phyloP scores from a whole-genome alignment of 2,888 invertebrate genomes.

The Diarsia rubi region DNA sequence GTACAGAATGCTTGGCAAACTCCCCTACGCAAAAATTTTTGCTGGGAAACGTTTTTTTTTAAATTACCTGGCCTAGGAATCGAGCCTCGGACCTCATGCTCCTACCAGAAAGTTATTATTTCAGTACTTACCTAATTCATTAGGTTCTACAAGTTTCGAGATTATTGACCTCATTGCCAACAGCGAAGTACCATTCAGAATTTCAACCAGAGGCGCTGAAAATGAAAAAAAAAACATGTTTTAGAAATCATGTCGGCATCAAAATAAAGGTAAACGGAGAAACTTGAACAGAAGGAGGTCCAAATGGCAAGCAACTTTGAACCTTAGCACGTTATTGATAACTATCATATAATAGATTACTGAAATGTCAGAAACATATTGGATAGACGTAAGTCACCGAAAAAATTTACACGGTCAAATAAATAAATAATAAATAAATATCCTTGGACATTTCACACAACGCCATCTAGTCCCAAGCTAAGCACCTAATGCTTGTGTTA shows the following conservation, averaged over 20 bases:
- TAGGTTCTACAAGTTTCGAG: slow-evolving; percentile 92
- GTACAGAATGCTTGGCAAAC: no score
- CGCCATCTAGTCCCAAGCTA: no score
- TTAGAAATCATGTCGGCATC: background rate
- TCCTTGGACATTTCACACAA: background rate
- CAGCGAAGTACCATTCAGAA: slow-evolving; percentile 93
- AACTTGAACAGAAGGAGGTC: background rate
- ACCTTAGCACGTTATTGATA: background rate
- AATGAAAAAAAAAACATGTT: slow-evolving; percentile 28
- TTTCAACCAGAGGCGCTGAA: slow-evolving; percentile 93
- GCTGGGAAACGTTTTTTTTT: no score
- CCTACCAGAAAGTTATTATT: no score
- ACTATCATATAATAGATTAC: no score
- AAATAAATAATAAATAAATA: no score
- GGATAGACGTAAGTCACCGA: background rate
- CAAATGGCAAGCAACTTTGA: background rate
- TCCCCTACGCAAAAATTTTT: no score
- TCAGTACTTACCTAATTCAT: slow-evolving; percentile 92
- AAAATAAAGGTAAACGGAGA: background rate
- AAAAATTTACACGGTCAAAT: background rate
- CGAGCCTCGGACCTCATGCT: no score
- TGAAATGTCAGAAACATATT: background rate
- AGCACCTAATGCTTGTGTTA: no score
- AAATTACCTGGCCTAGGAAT: no score
- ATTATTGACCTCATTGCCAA: slow-evolving; percentile 93